A percentile compares a stretch with the other conserved stretches of the same genome.
Conservation (phyloP, 2,888 invertebrate genomes). For the Caenorhabditis sinica region DNA sequence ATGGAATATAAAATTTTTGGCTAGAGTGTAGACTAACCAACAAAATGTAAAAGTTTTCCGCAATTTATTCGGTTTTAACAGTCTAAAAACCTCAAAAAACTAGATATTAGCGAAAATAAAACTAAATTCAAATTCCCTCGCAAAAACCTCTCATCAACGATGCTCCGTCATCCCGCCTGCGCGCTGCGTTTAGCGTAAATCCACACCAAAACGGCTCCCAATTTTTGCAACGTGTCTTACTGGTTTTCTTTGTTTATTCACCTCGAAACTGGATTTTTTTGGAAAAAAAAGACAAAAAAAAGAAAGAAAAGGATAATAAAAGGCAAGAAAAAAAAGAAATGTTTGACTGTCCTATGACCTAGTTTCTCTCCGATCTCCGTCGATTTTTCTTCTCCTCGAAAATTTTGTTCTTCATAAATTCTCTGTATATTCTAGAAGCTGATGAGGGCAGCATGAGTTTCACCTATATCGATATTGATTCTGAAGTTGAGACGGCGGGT, state of each 20-base stretch:
- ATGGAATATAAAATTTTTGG: background rate
- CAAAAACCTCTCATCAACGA: constrained; percentile 7
- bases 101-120: background rate
- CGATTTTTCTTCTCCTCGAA: background rate
- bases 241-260: constrained; percentile 29
- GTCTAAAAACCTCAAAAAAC: background rate
- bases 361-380: constrained; percentile 25
- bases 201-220: constrained; percentile 18
- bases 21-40: too few relatives aligned
- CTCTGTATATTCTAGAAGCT: background rate
- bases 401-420: background rate
- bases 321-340: background rate
- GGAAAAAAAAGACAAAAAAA: background rate
- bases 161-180: constrained; percentile 34
- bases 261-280: constrained; percentile 1
- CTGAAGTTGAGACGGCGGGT: constrained; percentile 59
- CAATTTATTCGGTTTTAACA: background rate
- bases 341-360: constrained; percentile 2
- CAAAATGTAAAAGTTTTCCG: too few relatives aligned
- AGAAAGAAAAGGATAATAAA: constrained; percentile 22
- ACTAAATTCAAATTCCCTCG: background rate
- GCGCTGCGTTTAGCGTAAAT: constrained; percentile 58
- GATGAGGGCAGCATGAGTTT: constrained; percentile 61
- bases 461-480: constrained; percentile 66
- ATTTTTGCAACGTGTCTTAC: constrained; percentile 57